These are phyloP conservation scores for Axis porcinus DNA, from an alignment of 2,113 vertebrate genomes.

Conservation along the genomic window DNA sequence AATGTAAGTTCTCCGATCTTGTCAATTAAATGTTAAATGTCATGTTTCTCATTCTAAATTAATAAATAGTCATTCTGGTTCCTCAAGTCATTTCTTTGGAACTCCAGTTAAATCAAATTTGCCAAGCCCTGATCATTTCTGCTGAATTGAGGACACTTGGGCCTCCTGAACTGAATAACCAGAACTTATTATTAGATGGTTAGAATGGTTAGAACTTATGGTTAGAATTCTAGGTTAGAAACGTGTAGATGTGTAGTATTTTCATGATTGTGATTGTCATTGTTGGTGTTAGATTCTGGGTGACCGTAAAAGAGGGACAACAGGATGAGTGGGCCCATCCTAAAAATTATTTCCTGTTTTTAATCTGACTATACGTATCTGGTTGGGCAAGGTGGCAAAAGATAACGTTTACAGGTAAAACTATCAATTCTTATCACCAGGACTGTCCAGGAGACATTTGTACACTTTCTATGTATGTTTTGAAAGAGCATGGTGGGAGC, in stretches of 20 bases:
- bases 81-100: conserved; percentile 4
- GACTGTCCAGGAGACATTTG: not conserved
- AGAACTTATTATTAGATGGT: fast-evolving
- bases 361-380: not conserved
- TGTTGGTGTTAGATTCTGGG: not conserved
- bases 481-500: not conserved
- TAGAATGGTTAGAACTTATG: not conserved
- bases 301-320: not conserved
- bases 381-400: not conserved
- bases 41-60: conserved; percentile 15
- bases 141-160: not conserved
- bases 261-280: not conserved
- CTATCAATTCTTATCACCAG: not conserved
- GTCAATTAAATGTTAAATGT: conserved; percentile 9
- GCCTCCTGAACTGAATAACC: not conserved
- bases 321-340: not conserved
- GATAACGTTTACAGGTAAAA: not conserved
- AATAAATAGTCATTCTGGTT: conserved; percentile 18
- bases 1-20: not conserved
- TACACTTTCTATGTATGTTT: not conserved
- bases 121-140: not conserved
- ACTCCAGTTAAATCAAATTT: conserved; percentile 14
- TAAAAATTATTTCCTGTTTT: not conserved
- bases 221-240: not conserved
- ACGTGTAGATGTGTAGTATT: not conserved